Percentiles rank a stretch among this genome's conserved stretches.
Evolutionary conservation across 2,797 vertebrate genomes (phyloP).

Genomic region (Sebastolobus alascanus): DNA sequence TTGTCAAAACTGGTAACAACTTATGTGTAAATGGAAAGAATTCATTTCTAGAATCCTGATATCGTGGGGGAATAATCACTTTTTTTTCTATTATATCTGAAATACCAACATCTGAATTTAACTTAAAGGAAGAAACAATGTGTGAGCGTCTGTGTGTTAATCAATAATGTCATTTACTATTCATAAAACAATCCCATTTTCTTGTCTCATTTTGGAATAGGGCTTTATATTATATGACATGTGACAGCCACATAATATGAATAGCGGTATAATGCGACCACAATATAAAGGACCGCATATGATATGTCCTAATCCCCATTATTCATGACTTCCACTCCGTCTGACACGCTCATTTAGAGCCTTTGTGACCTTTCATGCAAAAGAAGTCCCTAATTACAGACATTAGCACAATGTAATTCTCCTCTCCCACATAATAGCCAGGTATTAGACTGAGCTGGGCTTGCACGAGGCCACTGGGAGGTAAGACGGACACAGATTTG

Average conservation of each 20-base stretch:
- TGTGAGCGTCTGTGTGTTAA: neutral
- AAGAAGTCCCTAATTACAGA: conserved; percentile 47
- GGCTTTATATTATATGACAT: neutral
- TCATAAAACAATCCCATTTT: neutral
- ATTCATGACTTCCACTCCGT: neutral
- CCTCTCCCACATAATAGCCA: conserved; percentile 29
- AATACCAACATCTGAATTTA: neutral
- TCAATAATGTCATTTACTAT: neutral
- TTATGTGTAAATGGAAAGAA: neutral
- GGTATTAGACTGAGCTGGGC: neutral
- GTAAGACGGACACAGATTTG: conserved; percentile 2
- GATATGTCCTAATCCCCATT: neutral
- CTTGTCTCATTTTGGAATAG: neutral
- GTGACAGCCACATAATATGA: neutral
- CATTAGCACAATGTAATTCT: conserved; percentile 39
- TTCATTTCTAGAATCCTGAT: neutral
- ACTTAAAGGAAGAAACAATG: neutral
- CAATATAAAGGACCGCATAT: neutral
- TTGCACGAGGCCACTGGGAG: neutral
- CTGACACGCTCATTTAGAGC: neutral
- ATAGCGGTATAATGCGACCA: neutral
- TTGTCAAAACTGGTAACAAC: neutral
- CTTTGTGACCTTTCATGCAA: neutral
- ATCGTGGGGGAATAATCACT: neutral
- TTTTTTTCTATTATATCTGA: neutral